Base-by-base conservation (phyloP, 2,888 invertebrate genomes). In the Microctonus hyperodae region DNA sequence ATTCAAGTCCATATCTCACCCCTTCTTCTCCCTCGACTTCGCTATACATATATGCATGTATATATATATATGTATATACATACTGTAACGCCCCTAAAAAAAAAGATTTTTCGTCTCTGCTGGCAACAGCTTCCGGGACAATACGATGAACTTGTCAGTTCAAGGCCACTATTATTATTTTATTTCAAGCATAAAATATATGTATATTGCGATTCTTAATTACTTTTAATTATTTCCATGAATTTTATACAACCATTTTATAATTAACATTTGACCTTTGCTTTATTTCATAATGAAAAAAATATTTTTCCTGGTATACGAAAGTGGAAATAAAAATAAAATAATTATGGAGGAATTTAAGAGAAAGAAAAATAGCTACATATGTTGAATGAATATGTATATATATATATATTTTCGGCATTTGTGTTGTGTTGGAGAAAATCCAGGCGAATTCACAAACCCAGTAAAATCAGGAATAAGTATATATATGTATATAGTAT, bases 1-100 rank as follows among this genome's bases (percentile, higher is more conserved):
- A 78, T 79, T 76, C 77, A 73, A 64, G 71, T 73, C 77, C 44
- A 44, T 20, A 73, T 78, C 78, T 75, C 76, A 76, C 75, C 76
- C 76, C 72, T 73, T 76, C 72, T 69, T 71, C 70, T 73, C 74
- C 74, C 59, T 62, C 28, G 23, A 59, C 66, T 70, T 69, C 68
- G 67, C 68, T 64, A 67, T 44, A 44, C 7, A 44, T 44, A 16
- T 5, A 16, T 5, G 44, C 44, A 44, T 16, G 44, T 44, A 44
- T 44, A 16, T 5, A 16, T 5, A 44, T 44, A 44, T 16, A 44
- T 44, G n/a, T 44, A 44, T 44, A 44, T 44, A 37, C 37, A 37
- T 37, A 37, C n/a, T n/a, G 53, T 16, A 7, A 67, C 57, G 65
- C 68, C 40, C 28, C 22, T 55, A 60, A 58, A 31, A 40, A 60